Base-by-base conservation (phyloP, 2,888 invertebrate species). In the Hirtodrosophila alboralis region DNA sequence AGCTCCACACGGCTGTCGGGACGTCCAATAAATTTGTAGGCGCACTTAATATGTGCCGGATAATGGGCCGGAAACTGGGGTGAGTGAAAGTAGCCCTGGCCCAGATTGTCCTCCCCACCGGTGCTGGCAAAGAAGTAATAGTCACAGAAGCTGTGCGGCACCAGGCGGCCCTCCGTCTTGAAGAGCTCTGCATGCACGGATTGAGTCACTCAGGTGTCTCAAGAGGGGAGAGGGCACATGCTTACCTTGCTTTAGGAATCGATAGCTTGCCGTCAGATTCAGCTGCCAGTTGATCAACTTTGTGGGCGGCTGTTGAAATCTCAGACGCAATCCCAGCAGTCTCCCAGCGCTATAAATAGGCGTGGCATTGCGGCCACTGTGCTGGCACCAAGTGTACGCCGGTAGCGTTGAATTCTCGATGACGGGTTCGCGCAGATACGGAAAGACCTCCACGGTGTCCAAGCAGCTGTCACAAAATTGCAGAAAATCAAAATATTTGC, bases 11-110 rank as follows among this genome's bases (percentile, higher is more conserved):
- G 88, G 10, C 84, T 89, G 43, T 88, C 89, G 5, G 90, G 90
- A 2, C 95, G 94, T 48, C 97, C 98, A 85, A 95, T 93, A 89
- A 98, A 96, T 88, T 95, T 94, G 91, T 96, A 97, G 59, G 96
- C 94, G 91, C 98, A 98, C 87, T 95, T 93, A 86, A 96, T 94
- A 90, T 97, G 96, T 90, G 95, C 95, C 13, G 98, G 98, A 91
- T 98, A 98, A 84, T 95, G 95, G 83, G 98, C 98, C 67, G 98
- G 98, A 92, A 98, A 98, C 57, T 96, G 94, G 0, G 98, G 98
- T 48, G 98, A 98, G 91, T 96, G 96, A 87, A 97, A 94, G 56
- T 94, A 93, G 52, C 96, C 96, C 89, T 84, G 71, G 3, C 76
- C 84, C 37, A 75, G 23, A 31, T 63, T 63, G 1, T 67, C 74